These are phyloP conservation scores for Camptogramma bilineatum DNA, from an alignment of 2,888 invertebrate genomes.

Conservation along the genomic window DNA sequence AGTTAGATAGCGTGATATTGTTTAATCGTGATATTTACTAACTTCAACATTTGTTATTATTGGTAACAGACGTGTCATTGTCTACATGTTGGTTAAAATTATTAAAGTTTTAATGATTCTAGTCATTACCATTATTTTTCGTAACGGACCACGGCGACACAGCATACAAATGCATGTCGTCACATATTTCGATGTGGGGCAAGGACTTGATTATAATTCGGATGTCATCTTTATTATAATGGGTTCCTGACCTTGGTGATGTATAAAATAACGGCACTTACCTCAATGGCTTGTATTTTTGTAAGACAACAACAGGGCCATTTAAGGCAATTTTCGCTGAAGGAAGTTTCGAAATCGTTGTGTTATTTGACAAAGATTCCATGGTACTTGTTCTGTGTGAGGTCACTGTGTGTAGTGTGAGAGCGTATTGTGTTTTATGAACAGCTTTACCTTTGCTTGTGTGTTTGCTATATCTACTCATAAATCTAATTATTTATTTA, in stretches of 20 bases:
- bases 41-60: background rate
- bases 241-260: slow-evolving; percentile 30
- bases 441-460: no score
- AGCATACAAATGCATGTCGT: slow-evolving; percentile 53
- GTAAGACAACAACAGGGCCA: background rate
- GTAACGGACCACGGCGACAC: slow-evolving; percentile 42
- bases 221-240: slow-evolving; percentile 28
- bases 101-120: slow-evolving; percentile 22
- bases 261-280: slow-evolving; percentile 7
- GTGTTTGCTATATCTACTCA: no score
- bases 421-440: no score
- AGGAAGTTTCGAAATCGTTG: background rate
- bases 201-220: slow-evolving; percentile 55
- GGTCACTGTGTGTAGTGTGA: no score
- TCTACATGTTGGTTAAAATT: background rate
- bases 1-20: background rate
- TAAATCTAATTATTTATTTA: no score
- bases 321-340: background rate
- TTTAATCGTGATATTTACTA: background rate
- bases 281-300: background rate
- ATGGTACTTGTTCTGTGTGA: background rate
- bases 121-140: slow-evolving; percentile 48
- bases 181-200: slow-evolving; percentile 52
- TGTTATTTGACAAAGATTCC: background rate
- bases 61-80: background rate